Evolutionary conservation across 92 coral and sea anemone species (phyloP).

Genomic region (Parazoanthus darwini): DNA sequence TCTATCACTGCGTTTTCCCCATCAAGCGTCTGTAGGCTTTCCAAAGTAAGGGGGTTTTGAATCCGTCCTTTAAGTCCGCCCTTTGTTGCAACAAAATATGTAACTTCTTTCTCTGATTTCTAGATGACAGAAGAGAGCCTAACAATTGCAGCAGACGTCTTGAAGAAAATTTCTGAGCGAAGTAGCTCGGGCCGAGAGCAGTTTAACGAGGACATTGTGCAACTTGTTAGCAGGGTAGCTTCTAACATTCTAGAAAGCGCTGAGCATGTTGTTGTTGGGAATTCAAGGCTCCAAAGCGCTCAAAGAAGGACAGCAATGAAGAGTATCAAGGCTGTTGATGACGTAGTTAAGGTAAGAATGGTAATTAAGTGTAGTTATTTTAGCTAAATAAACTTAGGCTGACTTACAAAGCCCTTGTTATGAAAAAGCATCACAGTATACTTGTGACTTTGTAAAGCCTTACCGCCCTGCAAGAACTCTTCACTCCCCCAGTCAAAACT

Average conservation of each 20-base stretch:
- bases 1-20: neutral
- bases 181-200: constrained; percentile 17
- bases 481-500: too few species aligned
- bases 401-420: too few species aligned
- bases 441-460: too few species aligned
- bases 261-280: neutral
- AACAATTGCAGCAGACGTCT: constrained; percentile 33
- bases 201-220: constrained; percentile 33
- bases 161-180: constrained; percentile 35
- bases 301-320: neutral
- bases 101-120: neutral
- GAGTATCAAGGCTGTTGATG: constrained; percentile 33
- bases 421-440: too few species aligned
- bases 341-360: constrained; percentile 31
- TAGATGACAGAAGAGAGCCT: constrained; percentile 47
- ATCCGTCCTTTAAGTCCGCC: neutral
- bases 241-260: constrained; percentile 49
- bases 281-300: neutral
- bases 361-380: neutral
- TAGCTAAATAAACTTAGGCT: too few species aligned
- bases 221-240: constrained; percentile 46
- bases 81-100: neutral
- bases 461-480: too few species aligned
- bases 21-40: neutral
- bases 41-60: neutral